Base-by-base conservation (phyloP, 2,888 invertebrate species). In the Hoplodrina blanda region DNA sequence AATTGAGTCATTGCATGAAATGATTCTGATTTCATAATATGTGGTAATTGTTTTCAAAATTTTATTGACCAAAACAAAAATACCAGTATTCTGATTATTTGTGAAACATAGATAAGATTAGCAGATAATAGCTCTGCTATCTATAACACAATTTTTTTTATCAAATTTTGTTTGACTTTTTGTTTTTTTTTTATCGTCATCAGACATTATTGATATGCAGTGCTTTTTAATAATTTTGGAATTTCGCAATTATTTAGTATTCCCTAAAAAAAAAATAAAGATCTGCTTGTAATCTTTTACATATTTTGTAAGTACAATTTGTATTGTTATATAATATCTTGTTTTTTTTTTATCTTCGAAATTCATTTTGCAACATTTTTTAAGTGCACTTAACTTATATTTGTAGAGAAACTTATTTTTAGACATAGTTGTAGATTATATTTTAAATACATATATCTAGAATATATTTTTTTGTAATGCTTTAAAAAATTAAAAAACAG, bases 1-100 rank as follows among this genome's bases (percentile, higher is more conserved):
- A 19, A n/a, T 10, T 20, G 4, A n/a, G 13, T 6, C 4, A 19
- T 6, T 25, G 15, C 0, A 6, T 50, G 15, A 19, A 55, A 17
- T 49, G 19, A 55, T 20, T 30, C 30, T 50, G 19, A 15, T 57
- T 20, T 50, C 5, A 30, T 8, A 52, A 6, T 17, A 46, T 2
- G 15, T 5, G 15, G 11, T 3, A 19, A 15, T 0, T 11, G 8
- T n/a, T 37, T 41, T 17, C 0, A n/a, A 54, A 30, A 0, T 3
- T 44, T 13, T 41, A 10, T 25, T 50, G 8, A 13, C 0, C 25
- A 50, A 19, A 49, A 6, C 7, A 2, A 19, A 33, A 33, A 50
- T 44, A 19, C 20, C 52, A 59, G 69, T 80, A 52, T 75, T 69
- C 67, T 53, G 64, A 80, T 59, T 54, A 63, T 57, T 78, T 67